These are phyloP conservation scores for Sebastes cheni DNA, from an alignment of 2,797 vertebrate species.

Conservation along the genomic window DNA sequence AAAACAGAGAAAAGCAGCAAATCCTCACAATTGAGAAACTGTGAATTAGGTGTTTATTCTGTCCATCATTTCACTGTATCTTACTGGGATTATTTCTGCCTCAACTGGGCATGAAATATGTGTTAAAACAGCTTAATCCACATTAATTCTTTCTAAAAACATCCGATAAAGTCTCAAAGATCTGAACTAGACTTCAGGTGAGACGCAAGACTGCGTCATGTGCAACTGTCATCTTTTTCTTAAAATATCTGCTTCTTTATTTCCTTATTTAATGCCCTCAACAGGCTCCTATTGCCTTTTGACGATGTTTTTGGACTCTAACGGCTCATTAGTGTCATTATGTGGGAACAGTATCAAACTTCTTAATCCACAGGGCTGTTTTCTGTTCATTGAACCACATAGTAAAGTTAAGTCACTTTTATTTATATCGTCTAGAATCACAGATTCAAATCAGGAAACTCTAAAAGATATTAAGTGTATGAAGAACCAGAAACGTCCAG, in stretches of 20 bases:
- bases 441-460: not conserved
- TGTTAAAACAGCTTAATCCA: no score
- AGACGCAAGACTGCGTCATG: not conserved
- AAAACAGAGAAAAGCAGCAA: not conserved
- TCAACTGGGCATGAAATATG: not conserved
- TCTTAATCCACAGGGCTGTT: no score
- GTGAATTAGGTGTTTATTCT: not conserved
- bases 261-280: not conserved
- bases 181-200: not conserved
- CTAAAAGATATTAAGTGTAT: not conserved
- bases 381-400: no score
- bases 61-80: not conserved
- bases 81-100: not conserved
- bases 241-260: not conserved
- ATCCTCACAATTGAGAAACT: not conserved
- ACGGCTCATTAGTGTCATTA: not conserved
- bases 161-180: not conserved
- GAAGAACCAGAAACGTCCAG: not conserved
- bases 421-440: no score
- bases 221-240: no score
- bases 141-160: no score
- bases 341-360: no score
- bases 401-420: no score
- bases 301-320: not conserved
- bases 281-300: not conserved